These are phyloP conservation scores for Operophtera brumata DNA, from an alignment of 2,888 invertebrate genomes.

Conservation along the genomic window DNA sequence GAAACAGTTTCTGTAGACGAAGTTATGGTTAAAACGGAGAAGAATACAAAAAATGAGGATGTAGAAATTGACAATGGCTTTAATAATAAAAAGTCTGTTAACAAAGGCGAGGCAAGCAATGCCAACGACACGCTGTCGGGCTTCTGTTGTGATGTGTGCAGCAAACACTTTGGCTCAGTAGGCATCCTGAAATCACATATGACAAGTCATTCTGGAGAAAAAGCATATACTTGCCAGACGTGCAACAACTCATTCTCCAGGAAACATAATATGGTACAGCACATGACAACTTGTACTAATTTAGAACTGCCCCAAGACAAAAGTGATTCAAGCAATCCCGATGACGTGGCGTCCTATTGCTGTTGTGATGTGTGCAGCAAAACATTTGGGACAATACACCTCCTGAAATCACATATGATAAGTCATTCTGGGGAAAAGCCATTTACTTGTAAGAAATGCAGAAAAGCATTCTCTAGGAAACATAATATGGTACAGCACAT, in stretches of 20 bases:
- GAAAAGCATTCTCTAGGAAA: background rate
- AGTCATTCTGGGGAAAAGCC: background rate
- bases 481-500: background rate
- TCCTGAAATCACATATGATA: background rate
- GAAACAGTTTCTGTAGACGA: background rate
- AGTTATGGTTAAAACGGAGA: background rate
- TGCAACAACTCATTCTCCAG: background rate
- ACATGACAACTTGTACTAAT: too few relatives aligned
- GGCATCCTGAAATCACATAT: too few relatives aligned
- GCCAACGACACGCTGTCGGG: background rate
- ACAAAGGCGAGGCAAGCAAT: background rate
- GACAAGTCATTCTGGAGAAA: too few relatives aligned
- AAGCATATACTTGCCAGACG: too few relatives aligned
- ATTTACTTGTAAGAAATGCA: background rate
- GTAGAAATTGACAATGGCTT: background rate
- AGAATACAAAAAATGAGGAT: background rate
- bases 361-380: background rate
- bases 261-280: background rate
- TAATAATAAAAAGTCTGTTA: background rate
- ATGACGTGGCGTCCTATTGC: background rate
- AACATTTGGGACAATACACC: background rate
- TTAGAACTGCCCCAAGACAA: too few relatives aligned
- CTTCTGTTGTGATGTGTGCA: background rate
- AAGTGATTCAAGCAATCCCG: background rate
- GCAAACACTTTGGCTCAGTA: background rate